Evolutionary conservation across 2,113 vertebrate genomes (phyloP).

Genomic region (Thomomys bottae): DNA sequence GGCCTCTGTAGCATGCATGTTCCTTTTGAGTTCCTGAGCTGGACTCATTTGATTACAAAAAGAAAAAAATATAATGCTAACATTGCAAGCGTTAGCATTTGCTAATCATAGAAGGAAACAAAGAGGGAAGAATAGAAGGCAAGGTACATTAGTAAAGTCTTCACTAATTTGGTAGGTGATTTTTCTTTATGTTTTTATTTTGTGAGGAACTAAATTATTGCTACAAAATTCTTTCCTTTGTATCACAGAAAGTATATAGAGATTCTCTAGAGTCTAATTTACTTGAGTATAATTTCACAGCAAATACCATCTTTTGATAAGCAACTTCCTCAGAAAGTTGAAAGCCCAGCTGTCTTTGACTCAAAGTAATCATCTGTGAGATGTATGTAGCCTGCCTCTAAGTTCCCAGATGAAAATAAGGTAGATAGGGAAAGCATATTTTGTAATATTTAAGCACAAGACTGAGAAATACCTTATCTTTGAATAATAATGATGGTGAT

Average conservation of each 20-base stretch:
- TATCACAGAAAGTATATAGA: not conserved
- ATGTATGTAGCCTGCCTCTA: not conserved
- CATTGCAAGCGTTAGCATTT: not conserved
- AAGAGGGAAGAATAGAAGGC: not conserved
- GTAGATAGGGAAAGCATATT: not conserved
- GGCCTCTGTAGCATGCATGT: not conserved
- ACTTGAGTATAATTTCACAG: not conserved
- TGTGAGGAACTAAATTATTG: not conserved
- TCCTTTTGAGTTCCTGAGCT: not conserved
- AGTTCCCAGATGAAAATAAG: not conserved
- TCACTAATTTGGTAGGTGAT: not conserved
- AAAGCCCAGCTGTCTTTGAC: not conserved
- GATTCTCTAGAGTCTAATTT: not conserved
- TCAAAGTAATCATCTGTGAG: not conserved
- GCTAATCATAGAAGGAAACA: not conserved
- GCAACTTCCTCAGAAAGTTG: not conserved
- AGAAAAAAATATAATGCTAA: not conserved
- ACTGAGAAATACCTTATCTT: not conserved
- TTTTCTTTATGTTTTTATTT: slow-evolving; percentile 33
- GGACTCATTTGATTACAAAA: not conserved
- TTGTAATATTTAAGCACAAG: not conserved
- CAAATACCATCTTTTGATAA: not conserved
- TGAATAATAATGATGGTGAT: no score
- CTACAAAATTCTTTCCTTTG: not conserved
- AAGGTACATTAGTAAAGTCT: not conserved